phyloP scores from a whole-genome alignment of 1,140 invertebrate genomes.

The Bactericera cockerelli region DNA sequence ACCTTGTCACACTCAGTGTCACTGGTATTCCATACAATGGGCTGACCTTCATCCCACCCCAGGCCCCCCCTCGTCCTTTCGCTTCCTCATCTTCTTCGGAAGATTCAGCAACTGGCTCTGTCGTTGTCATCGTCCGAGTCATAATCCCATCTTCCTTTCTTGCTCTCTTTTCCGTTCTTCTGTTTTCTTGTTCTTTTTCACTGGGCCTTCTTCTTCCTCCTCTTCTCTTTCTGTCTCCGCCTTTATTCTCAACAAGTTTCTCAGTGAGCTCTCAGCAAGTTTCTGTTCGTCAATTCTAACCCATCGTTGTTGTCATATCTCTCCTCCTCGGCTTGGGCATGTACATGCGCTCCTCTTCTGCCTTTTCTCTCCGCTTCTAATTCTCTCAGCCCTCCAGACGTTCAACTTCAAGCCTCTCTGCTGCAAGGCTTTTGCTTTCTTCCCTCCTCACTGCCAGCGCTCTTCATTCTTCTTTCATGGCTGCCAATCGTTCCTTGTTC shows the following conservation, averaged over 20 bases:
- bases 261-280: not conserved
- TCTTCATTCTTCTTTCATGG: not conserved
- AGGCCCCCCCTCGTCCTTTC: not conserved
- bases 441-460: not conserved
- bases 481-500: not conserved
- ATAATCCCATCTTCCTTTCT: not conserved
- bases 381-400: too few species aligned
- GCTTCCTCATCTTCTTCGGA: constrained; percentile 1
- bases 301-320: not conserved
- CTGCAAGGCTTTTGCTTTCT: not conserved
- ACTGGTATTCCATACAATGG: constrained; percentile 6
- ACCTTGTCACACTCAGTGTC: not conserved
- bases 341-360: not conserved
- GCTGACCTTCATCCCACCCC: not conserved
- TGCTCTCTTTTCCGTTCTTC: not conserved
- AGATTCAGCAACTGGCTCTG: not conserved
- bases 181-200: not conserved
- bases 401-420: not conserved
- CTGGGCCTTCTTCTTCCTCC: constrained; percentile 5
- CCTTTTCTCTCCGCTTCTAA: constrained; percentile 1
- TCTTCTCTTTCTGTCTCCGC: not conserved
- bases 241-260: constrained; percentile 3
- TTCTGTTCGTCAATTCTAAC: not conserved
- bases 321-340: not conserved
- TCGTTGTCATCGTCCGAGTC: not conserved